These are phyloP conservation scores for Lacerta agilis DNA, from an alignment of 2,797 vertebrate genomes.

Conservation along the genomic window DNA sequence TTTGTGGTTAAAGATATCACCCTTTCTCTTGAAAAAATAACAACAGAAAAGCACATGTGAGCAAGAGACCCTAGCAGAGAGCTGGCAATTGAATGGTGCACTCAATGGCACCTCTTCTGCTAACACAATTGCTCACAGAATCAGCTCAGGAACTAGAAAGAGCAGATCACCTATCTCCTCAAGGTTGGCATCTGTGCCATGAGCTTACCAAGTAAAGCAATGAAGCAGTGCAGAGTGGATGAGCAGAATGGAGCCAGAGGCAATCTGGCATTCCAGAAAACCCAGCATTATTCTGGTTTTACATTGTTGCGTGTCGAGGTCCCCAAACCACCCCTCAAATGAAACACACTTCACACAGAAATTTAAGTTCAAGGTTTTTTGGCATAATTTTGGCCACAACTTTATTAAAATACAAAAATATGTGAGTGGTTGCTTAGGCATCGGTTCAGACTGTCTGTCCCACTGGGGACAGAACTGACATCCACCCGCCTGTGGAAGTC, in stretches of 20 bases:
- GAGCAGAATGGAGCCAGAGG: slow-evolving; percentile 22
- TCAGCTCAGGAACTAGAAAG: slow-evolving; percentile 68
- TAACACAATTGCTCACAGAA: slow-evolving; percentile 61
- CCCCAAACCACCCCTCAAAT: too few species aligned
- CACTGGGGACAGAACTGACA: too few species aligned
- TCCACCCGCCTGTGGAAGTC: too few species aligned
- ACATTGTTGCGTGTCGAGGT: neutral
- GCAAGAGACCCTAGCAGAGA: slow-evolving; percentile 23
- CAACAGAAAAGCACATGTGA: slow-evolving; percentile 22
- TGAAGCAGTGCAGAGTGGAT: slow-evolving; percentile 28
- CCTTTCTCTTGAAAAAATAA: neutral
- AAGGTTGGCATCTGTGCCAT: slow-evolving; percentile 68
- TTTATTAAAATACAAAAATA: too few species aligned
- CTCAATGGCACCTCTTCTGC: slow-evolving; percentile 64
- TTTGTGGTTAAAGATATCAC: neutral
- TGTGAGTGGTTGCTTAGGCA: too few species aligned
- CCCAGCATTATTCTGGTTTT: slow-evolving; percentile 44
- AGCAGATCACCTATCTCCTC: slow-evolving; percentile 58
- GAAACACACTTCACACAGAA: too few species aligned
- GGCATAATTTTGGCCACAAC: too few species aligned
- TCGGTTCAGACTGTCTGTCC: too few species aligned
- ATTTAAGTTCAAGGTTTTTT: too few species aligned
- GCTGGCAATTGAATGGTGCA: slow-evolving; percentile 55
- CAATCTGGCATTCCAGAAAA: slow-evolving; percentile 37
- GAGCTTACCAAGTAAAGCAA: slow-evolving; percentile 62